These are phyloP conservation scores for Turnix velox DNA, from an alignment of 2,113 vertebrate genomes.

Conservation along the genomic window DNA sequence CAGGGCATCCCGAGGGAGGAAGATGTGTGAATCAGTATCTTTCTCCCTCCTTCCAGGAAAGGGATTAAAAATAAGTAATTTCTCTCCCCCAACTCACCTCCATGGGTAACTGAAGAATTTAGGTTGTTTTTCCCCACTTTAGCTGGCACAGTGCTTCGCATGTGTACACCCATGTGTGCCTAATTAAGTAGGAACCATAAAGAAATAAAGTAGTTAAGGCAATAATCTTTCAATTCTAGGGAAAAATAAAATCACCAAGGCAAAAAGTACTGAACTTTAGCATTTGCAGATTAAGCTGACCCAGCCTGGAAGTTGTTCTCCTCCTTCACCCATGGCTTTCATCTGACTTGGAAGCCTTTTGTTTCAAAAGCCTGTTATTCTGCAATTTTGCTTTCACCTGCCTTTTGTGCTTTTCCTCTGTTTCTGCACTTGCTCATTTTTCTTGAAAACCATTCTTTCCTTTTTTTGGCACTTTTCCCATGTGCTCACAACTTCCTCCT, in stretches of 20 bases:
- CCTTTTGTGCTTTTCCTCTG: neutral
- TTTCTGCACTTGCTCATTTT: neutral
- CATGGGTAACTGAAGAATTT: neutral
- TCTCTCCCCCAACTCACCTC: fast-evolving
- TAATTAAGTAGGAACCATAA: neutral
- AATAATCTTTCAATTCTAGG: neutral
- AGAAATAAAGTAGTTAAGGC: neutral
- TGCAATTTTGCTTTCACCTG: neutral
- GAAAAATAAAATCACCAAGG: neutral
- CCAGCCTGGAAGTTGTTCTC: neutral
- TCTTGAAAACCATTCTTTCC: neutral
- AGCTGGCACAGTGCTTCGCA: neutral
- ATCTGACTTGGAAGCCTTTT: neutral
- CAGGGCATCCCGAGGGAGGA: neutral
- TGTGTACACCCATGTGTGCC: neutral
- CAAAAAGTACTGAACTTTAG: neutral
- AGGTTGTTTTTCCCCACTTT: neutral
- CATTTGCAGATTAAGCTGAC: neutral
- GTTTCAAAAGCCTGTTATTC: neutral
- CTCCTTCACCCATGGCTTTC: neutral
- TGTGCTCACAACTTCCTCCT: neutral
- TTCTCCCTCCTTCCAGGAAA: neutral
- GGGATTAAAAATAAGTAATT: neutral
- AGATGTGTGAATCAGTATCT: neutral
- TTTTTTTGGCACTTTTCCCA: neutral